These are phyloP conservation scores for Hemibagrus guttatus DNA, from an alignment of 2,797 vertebrate genomes.

Conservation along the genomic window DNA sequence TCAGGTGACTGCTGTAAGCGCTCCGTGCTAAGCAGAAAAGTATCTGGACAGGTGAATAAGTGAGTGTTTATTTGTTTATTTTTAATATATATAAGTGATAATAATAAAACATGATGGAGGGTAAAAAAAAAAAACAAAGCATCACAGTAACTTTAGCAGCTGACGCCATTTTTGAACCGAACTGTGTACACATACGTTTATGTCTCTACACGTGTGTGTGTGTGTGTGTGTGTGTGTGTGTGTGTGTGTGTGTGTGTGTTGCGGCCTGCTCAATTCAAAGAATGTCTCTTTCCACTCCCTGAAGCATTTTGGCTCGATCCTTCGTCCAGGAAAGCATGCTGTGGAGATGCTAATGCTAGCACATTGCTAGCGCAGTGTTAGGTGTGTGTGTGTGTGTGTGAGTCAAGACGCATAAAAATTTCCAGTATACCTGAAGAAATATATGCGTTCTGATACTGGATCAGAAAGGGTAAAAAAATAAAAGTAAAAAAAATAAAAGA, in stretches of 20 bases:
- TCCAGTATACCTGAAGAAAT: background rate
- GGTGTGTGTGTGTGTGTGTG: background rate
- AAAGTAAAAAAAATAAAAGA: too few relatives aligned
- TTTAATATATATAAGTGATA: background rate
- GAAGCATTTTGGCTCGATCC: constrained; percentile 32
- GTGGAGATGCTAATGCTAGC: background rate
- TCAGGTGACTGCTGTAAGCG: background rate
- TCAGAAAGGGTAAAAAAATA: background rate
- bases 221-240: constrained; percentile 7
- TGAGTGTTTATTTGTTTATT: background rate
- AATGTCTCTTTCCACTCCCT: constrained; percentile 13
- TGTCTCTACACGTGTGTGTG: background rate
- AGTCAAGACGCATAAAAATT: background rate
- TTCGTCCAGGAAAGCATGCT: background rate
- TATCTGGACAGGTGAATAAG: background rate
- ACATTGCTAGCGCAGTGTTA: too few relatives aligned
- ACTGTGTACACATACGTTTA: background rate
- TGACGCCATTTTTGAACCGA: background rate
- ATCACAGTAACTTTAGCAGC: background rate
- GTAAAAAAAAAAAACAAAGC: background rate
- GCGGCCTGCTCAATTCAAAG: background rate
- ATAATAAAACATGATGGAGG: background rate
- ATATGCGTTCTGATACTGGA: too few relatives aligned
- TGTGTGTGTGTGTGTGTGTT: background rate
- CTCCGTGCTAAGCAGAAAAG: constrained; percentile 3